phyloP scores from a whole-genome alignment of 2,888 invertebrate genomes.

The Acleris sparsana region DNA sequence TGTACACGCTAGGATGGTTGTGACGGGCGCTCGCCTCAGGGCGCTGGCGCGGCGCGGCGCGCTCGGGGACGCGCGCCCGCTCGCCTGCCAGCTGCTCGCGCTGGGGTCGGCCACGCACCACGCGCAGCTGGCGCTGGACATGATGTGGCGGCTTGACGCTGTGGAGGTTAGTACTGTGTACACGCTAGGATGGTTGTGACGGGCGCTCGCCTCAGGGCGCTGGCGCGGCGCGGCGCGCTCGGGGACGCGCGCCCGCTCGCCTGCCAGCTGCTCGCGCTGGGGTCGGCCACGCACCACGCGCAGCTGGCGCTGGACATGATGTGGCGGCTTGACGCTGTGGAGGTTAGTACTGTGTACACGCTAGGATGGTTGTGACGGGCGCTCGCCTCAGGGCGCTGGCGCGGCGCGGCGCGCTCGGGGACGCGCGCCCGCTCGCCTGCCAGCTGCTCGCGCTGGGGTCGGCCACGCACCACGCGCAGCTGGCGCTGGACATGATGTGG shows the following conservation, averaged over 20 bases:
- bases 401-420: slow-evolving; percentile 85
- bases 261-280: slow-evolving; percentile 88
- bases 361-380: slow-evolving; percentile 1
- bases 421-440: slow-evolving; percentile 83
- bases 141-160: slow-evolving; percentile 93
- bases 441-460: slow-evolving; percentile 85
- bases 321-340: slow-evolving; percentile 89
- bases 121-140: slow-evolving; percentile 96
- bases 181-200: neutral
- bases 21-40: slow-evolving; percentile 76
- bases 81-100: slow-evolving; percentile 91
- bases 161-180: slow-evolving; percentile 71
- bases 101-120: slow-evolving; percentile 74
- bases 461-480: slow-evolving; percentile 88
- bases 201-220: slow-evolving; percentile 85
- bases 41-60: slow-evolving; percentile 91
- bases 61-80: slow-evolving; percentile 46
- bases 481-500: slow-evolving; percentile 97
- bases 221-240: slow-evolving; percentile 88
- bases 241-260: slow-evolving; percentile 73
- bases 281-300: slow-evolving; percentile 82
- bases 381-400: slow-evolving; percentile 89
- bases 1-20: neutral
- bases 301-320: slow-evolving; percentile 98
- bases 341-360: slow-evolving; percentile 53